Evolutionary conservation across 2,888 invertebrate genomes (phyloP).

Genomic region (Athrips mouffetella): DNA sequence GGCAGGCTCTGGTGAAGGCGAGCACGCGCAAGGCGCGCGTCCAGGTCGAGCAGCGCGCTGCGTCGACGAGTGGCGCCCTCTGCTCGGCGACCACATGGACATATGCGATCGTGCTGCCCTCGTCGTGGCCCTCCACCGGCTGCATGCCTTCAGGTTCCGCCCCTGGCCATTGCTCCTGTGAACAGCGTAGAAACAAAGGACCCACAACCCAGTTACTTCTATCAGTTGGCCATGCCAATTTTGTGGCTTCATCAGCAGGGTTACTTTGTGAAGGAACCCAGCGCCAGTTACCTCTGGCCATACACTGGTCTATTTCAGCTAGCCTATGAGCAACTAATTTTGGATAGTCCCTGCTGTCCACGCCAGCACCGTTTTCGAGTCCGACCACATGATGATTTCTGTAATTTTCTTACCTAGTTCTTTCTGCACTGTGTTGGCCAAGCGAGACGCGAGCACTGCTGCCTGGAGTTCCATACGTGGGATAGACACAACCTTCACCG

Average conservation of each 20-base stretch:
- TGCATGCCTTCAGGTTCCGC: neutral
- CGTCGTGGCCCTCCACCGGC: neutral
- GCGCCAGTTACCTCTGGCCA: conserved; percentile 6
- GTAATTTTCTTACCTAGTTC: neutral
- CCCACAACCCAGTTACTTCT: conserved; percentile 7
- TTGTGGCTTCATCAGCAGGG: conserved; percentile 14
- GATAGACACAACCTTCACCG: neutral
- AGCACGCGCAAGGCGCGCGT: conserved; percentile 4
- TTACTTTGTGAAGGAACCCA: conserved; percentile 12
- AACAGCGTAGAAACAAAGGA: conserved; percentile 8
- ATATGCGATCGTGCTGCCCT: neutral
- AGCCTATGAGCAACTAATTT: conserved; percentile 13
- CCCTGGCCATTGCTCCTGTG: neutral
- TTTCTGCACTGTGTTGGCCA: neutral
- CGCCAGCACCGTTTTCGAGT: conserved; percentile 13
- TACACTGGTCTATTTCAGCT: conserved; percentile 11
- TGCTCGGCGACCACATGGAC: neutral
- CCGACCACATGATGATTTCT: conserved; percentile 15
- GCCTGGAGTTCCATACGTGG: conserved; percentile 1
- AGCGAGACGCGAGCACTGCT: neutral
- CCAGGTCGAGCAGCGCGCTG: conserved; percentile 1
- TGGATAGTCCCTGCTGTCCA: conserved; percentile 14
- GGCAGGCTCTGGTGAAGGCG: neutral
- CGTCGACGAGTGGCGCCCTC: neutral
- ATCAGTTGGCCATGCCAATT: neutral